Evolutionary conservation across 2,888 invertebrate species (phyloP).

Genomic region (Epistrophella euchroma): DNA sequence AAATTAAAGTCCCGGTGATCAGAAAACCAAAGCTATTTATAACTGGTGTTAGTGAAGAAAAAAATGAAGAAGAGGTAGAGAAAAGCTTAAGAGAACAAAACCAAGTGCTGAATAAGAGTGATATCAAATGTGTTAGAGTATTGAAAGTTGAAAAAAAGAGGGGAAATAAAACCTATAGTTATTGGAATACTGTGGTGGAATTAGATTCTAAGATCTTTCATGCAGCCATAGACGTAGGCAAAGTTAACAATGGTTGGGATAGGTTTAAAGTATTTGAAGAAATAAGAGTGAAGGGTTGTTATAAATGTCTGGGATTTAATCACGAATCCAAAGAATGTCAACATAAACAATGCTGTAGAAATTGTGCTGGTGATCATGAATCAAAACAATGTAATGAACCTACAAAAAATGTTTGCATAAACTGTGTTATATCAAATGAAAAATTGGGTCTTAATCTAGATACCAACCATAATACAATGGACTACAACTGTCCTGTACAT

Average conservation of each 20-base stretch:
- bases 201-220: not conserved
- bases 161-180: not conserved
- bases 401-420: too few relatives aligned
- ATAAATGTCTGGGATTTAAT: not conserved
- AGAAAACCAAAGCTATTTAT: not conserved
- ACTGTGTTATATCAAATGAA: not conserved
- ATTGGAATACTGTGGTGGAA: not conserved
- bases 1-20: not conserved
- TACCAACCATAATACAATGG: not conserved
- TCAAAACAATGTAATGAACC: too few relatives aligned
- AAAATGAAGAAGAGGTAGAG: not conserved
- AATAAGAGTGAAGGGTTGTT: not conserved
- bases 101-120: not conserved
- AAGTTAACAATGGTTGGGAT: not conserved
- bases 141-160: not conserved
- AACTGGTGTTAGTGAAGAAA: not conserved
- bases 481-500: not conserved
- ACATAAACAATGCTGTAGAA: not conserved
- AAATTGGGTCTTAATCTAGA: not conserved
- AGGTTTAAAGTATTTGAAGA: not conserved
- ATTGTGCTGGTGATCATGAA: not conserved
- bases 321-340: not conserved
- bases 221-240: not conserved
- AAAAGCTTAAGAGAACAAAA: not conserved
- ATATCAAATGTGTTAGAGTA: not conserved